These are phyloP conservation scores for Zaprionus tsacasi DNA, from an alignment of 1,140 invertebrate species.

Conservation along the genomic window DNA sequence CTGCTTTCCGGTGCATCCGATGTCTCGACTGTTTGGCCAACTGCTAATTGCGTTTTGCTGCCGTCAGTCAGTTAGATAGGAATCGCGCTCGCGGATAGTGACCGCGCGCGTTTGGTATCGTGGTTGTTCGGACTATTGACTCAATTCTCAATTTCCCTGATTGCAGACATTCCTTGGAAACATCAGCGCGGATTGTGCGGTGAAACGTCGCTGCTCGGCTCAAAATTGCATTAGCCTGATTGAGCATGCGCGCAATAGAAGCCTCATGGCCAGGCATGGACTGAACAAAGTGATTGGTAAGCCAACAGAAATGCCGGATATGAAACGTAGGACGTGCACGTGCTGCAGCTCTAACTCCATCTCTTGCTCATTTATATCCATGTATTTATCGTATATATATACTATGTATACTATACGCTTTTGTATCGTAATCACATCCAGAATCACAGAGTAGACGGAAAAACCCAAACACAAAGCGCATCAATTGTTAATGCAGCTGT, in stretches of 20 bases:
- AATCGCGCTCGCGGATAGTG: neutral
- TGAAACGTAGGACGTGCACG: slow-evolving; percentile 33
- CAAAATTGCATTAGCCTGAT: slow-evolving; percentile 83
- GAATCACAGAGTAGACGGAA: neutral
- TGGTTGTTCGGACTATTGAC: slow-evolving; percentile 8
- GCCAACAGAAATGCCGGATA: slow-evolving; percentile 54
- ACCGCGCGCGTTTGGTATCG: neutral
- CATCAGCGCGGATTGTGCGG: slow-evolving; percentile 73
- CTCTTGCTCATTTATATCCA: slow-evolving; percentile 4
- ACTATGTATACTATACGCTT: neutral
- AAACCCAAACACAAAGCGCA: slow-evolving; percentile 9
- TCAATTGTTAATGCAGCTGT: slow-evolving; percentile 51
- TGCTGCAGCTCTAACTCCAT: slow-evolving; percentile 10
- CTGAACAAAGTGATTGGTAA: slow-evolving; percentile 81
- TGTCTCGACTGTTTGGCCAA: slow-evolving; percentile 8
- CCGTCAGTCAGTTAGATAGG: neutral
- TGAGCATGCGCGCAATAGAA: slow-evolving; percentile 77
- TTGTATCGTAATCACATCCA: slow-evolving; percentile 12
- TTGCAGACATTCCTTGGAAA: slow-evolving; percentile 69
- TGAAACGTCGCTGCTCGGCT: slow-evolving; percentile 80
- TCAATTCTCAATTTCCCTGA: slow-evolving; percentile 36
- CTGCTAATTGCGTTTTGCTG: slow-evolving; percentile 7
- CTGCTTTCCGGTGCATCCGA: neutral
- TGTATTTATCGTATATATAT: neutral
- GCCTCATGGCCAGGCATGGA: slow-evolving; percentile 74